Percentiles rank a stretch among this genome's conserved stretches.
These are phyloP conservation scores for Rhagoletis pomonella DNA, from an alignment of 1,140 invertebrate species.

Conservation along the genomic window DNA sequence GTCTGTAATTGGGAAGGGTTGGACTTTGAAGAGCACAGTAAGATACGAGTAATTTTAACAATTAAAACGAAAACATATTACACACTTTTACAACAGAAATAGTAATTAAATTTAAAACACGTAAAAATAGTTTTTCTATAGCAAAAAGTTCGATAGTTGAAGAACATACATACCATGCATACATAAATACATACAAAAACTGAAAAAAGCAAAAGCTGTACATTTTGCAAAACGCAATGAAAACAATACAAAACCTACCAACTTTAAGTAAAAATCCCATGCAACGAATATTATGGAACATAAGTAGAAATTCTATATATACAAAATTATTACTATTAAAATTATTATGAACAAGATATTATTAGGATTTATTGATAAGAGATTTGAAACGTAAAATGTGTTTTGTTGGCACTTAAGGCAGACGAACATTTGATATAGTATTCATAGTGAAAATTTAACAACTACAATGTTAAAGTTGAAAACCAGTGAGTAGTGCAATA, in stretches of 20 bases:
- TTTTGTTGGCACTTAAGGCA: slow-evolving; percentile 29
- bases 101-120: background rate
- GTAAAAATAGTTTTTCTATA: slow-evolving; percentile 43
- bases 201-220: slow-evolving; percentile 59
- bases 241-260: slow-evolving; percentile 60
- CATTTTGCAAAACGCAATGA: slow-evolving; percentile 57
- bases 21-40: background rate
- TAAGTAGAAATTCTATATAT: slow-evolving; percentile 71
- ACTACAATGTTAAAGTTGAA: background rate
- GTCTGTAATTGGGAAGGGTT: background rate
- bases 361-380: slow-evolving; percentile 41
- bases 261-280: slow-evolving; percentile 74
- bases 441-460: slow-evolving; percentile 43
- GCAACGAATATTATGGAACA: slow-evolving; percentile 75
- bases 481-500: slow-evolving; percentile 19
- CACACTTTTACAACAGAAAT: background rate
- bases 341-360: slow-evolving; percentile 51
- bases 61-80: background rate
- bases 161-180: too few relatives aligned
- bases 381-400: slow-evolving; percentile 13
- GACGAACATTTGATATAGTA: slow-evolving; percentile 42
- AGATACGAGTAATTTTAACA: slow-evolving; percentile 35
- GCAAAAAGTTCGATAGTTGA: slow-evolving; percentile 3
- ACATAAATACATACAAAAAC: slow-evolving; percentile 40
- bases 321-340: slow-evolving; percentile 55